Base-by-base conservation (phyloP, 2,113 vertebrate species). In the Platysternon megacephalum region DNA sequence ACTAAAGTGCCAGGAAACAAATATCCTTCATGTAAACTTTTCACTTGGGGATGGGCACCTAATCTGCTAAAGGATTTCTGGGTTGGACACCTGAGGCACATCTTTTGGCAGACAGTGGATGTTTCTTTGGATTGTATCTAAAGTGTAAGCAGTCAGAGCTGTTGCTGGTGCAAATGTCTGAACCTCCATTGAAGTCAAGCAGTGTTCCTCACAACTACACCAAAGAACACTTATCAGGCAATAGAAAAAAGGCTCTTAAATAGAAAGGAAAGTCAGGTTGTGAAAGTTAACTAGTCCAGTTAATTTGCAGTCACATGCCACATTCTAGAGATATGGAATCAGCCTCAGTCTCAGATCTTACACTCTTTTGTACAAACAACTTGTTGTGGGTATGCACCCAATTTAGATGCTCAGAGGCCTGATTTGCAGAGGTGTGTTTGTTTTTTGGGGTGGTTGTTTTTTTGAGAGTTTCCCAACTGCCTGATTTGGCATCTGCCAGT, bases 181-280 rank as follows among this genome's bases (percentile, higher is more conserved):
- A 82, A 4, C 88, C 58, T 94, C 91, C 79, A 93, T 8, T 91
- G 56, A 89, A 61, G 21, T 48, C 85, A 21, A 35, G 46, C 80
- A 93, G 79, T 17, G 2, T 84, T 94, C 76, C 58, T 87, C 53
- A 48, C 79, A 52, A 46, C 21, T 49, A 1, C 42, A 21, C 29
- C 16, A 35, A 68, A 68, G 35, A 68, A 68, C 8, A 19, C 80
- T 93, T 83, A 51, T 32, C 81, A 48, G 12, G 22, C 32, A 80
- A 72, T 78, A 84, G 24, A 74, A 88, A 79, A 65, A 35, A 93
- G 86, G 16, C 46, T 46, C 83, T 95, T 26, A 79, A 90, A 55
- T 78, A 82, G 78, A 91, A 95, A 86, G 35, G 26, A 29, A 78
- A 8, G 82, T 87, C 85, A 80, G 89, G 88, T 86, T 95, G 49